Base-by-base conservation (phyloP, 2,797 vertebrate species). In the Melanotaenia parkinsoni region DNA sequence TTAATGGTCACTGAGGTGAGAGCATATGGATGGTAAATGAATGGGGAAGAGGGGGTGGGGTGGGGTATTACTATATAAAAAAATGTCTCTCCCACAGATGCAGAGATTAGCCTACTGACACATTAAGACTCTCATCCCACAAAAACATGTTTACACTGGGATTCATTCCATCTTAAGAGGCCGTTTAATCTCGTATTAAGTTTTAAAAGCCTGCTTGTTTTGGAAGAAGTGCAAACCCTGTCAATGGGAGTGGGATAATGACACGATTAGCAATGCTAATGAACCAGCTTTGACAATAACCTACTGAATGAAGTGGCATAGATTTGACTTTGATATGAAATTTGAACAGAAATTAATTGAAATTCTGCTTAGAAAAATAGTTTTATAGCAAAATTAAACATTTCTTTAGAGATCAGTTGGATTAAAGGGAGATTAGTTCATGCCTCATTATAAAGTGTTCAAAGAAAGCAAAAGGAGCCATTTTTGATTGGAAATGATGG, bases 101-200 rank as follows among this genome's bases (percentile, higher is more conserved):
- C 47, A 58, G 58, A 58, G 79, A 76, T 86, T 83, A 87, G 43
- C 76, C 80, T 4, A 63, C 68, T 88, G 84, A 89, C 74, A 87
- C 47, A 79, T 75, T 81, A 77, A 76, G 62, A 71, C 74, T 67
- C 33, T 63, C 72, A 82, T 70, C 45, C 74, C 65, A 64, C 59
- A 62, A 64, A 81, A 40, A 69, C 70, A 1, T 70, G 66, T 85
- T 70, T 79, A 57, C 68, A 53, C 77, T 72, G 77, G 76, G 74
- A 60, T 65, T 72, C 50, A 78, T 54, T 51, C 61, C 24, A 37
- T 70, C 50, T 74, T 43, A 66, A 82, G 67, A 72, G 63, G 50
- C 57, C 65, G 69, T 73, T 78, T 64, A 82, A 83, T 84, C 72
- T 65, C 10, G 13, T 13, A 75, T 54, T 72, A 73, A 67, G 59